Evolutionary conservation across 1,140 invertebrate species (phyloP).

Genomic region (Drosophila bipectinata): DNA sequence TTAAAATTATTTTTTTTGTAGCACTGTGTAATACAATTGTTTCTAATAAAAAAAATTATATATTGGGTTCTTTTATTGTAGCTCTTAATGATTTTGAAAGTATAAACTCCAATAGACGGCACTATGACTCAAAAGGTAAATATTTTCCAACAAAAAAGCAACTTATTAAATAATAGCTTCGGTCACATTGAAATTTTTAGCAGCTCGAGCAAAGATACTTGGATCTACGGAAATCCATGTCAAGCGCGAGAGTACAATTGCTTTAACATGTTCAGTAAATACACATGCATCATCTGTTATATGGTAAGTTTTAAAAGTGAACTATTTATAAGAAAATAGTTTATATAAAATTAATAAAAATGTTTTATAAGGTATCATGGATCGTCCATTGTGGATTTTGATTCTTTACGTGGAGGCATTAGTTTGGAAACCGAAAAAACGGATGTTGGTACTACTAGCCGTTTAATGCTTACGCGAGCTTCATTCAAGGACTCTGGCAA

Average conservation of each 20-base stretch:
- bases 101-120: constrained; percentile 55
- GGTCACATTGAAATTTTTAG: constrained; percentile 58
- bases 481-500: constrained; percentile 93
- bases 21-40: no score
- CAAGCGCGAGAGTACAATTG: constrained; percentile 95
- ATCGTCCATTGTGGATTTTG: constrained; percentile 91
- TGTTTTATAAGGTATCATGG: constrained; percentile 88
- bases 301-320: constrained; percentile 52
- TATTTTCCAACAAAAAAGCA: not conserved
- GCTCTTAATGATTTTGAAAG: constrained; percentile 63
- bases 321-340: no score
- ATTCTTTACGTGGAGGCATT: constrained; percentile 93
- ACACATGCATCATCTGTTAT: constrained; percentile 89
- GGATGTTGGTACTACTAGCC: constrained; percentile 93
- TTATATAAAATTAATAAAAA: not conserved
- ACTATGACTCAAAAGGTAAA: constrained; percentile 75
- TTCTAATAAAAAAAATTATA: no score
- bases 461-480: constrained; percentile 94
- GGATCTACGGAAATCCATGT: constrained; percentile 95
- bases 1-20: no score
- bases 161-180: not conserved
- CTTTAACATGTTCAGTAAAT: constrained; percentile 94
- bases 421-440: constrained; percentile 96
- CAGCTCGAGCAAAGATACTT: constrained; percentile 93
- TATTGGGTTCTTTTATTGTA: constrained; percentile 22